Conservation (phyloP, 1,140 invertebrate genomes). For the Hormaphis cornu region DNA sequence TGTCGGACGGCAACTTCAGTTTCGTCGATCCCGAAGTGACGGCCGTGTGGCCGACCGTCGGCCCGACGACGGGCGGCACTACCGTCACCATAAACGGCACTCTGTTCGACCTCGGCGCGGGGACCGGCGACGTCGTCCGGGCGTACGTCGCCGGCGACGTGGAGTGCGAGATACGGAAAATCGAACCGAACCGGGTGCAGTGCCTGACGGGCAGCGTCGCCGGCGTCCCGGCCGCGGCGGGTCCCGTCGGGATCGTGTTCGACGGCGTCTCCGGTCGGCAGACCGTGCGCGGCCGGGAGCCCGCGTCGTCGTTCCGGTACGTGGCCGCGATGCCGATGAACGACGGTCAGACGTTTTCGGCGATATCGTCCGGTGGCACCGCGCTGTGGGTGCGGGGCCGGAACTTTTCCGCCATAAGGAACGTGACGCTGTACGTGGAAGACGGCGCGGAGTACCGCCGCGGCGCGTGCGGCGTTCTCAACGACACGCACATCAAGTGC, state of each 20-base stretch:
- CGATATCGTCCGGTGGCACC: background rate
- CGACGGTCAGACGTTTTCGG: conserved; percentile 46
- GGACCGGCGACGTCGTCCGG: conserved; percentile 77
- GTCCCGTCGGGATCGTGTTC: too few relatives aligned
- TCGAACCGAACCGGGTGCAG: conserved; percentile 79
- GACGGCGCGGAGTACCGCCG: background rate
- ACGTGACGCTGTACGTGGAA: too few relatives aligned
- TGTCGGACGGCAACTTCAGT: too few relatives aligned
- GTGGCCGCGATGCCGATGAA: conserved; percentile 88
- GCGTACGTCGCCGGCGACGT: conserved; percentile 87
- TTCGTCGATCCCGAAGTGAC: too few relatives aligned
- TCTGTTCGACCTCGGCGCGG: conserved; percentile 70
- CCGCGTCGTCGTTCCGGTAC: conserved; percentile 67
- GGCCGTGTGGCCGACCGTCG: too few relatives aligned
- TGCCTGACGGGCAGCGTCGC: too few relatives aligned
- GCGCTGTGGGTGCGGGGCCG: background rate
- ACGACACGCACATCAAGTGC: conserved; percentile 72
- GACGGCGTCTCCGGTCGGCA: too few relatives aligned
- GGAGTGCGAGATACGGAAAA: conserved; percentile 81
- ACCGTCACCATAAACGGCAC: conserved; percentile 83
- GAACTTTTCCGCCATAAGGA: background rate
- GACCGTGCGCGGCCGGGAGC: too few relatives aligned
- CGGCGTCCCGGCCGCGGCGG: too few relatives aligned
- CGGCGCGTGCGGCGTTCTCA: background rate
- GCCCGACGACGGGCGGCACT: conserved; percentile 86